Percentiles rank a stretch among this genome's conserved stretches.
Evolutionary conservation across 2,113 vertebrate genomes (phyloP).

Genomic region (Centropristis striata): DNA sequence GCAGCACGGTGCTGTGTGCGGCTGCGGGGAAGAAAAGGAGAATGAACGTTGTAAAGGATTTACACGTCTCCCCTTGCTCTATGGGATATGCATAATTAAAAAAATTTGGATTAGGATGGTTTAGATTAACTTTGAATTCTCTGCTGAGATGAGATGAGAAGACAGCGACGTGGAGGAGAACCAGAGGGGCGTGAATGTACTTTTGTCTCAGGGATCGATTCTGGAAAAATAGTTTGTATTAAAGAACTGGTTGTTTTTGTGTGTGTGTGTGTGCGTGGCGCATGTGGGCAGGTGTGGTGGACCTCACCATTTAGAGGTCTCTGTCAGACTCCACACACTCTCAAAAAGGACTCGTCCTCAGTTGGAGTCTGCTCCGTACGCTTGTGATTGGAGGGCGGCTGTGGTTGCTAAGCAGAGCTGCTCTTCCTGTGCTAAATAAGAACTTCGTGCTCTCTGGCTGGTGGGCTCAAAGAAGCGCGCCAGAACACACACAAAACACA

Average conservation of each 20-base stretch:
- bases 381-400: conserved; percentile 85
- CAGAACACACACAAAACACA: conserved; percentile 65
- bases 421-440: conserved; percentile 89
- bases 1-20: conserved; percentile 37
- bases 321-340: conserved; percentile 66
- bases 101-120: conserved; percentile 78
- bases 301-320: conserved; percentile 67
- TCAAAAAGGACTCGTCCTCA: conserved; percentile 69
- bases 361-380: conserved; percentile 79
- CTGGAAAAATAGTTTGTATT: conserved; percentile 9
- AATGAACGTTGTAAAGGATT: conserved; percentile 76
- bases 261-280: conserved; percentile 3
- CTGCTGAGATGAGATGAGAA: conserved; percentile 61
- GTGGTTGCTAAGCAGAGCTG: conserved; percentile 89
- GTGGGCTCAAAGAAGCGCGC: conserved; percentile 82
- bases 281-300: conserved; percentile 62
- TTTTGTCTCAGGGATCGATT: conserved; percentile 30
- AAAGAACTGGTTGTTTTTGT: conserved; percentile 34
- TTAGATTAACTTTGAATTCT: conserved; percentile 76
- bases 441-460: conserved; percentile 86
- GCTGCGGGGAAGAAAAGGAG: conserved; percentile 26
- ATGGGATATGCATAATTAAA: conserved; percentile 82
- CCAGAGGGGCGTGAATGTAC: conserved; percentile 3
- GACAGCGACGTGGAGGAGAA: conserved; percentile 41
- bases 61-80: conserved; percentile 63